Conservation (phyloP, 2,797 vertebrate species). For the Macropodus opercularis region DNA sequence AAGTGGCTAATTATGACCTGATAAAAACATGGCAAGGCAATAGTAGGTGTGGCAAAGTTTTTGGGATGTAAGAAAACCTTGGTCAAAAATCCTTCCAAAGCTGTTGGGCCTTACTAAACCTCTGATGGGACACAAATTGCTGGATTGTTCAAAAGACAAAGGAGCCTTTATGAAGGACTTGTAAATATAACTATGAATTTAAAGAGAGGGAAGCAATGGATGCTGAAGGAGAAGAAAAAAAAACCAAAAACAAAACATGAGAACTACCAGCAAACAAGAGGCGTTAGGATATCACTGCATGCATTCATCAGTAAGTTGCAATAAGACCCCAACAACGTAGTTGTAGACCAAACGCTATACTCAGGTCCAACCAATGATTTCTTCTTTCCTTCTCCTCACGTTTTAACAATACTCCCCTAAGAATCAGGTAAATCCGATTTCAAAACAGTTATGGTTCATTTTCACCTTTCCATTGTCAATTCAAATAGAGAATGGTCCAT, state of each 20-base stretch:
- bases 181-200: slow-evolving; percentile 80
- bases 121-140: slow-evolving; percentile 86
- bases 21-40: slow-evolving; percentile 82
- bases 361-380: slow-evolving; percentile 82
- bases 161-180: slow-evolving; percentile 86
- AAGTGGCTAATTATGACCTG: slow-evolving; percentile 80
- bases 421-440: slow-evolving; percentile 55
- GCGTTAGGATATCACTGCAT: slow-evolving; percentile 89
- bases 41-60: slow-evolving; percentile 99
- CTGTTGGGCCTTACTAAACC: slow-evolving; percentile 86
- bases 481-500: slow-evolving; percentile 15
- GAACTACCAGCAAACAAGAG: slow-evolving; percentile 86
- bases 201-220: slow-evolving; percentile 82
- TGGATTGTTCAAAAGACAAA: slow-evolving; percentile 64
- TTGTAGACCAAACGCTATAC: slow-evolving; percentile 62
- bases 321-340: slow-evolving; percentile 66
- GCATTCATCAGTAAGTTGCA: slow-evolving; percentile 78
- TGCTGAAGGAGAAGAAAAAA: slow-evolving; percentile 87
- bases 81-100: slow-evolving; percentile 99
- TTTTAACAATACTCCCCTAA: slow-evolving; percentile 80
- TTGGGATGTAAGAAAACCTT: slow-evolving; percentile 92
- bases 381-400: slow-evolving; percentile 83
- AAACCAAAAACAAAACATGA: slow-evolving; percentile 56
- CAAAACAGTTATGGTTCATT: slow-evolving; percentile 23
- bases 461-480: slow-evolving; percentile 22